phyloP scores from a whole-genome alignment of 2,888 invertebrate species.

The Dasypolia templi region DNA sequence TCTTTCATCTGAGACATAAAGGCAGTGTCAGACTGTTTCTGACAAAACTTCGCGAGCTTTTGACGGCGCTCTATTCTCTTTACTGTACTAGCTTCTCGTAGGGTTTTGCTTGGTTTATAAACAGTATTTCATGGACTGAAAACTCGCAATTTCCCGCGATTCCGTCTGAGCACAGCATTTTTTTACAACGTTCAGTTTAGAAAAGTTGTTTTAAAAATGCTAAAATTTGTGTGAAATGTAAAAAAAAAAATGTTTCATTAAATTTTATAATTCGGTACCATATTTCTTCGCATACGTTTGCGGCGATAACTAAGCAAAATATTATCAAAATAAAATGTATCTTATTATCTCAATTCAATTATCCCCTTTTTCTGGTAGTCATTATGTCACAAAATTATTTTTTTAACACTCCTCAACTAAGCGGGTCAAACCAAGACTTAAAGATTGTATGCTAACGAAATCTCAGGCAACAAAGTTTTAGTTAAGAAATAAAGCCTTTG shows the following conservation, averaged over 20 bases:
- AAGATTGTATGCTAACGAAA: neutral
- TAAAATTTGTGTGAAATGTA: too few relatives aligned
- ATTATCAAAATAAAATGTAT: too few relatives aligned
- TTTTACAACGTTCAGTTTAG: neutral
- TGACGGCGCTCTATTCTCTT: constrained; percentile 32
- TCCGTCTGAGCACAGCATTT: neutral
- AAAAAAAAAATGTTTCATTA: too few relatives aligned
- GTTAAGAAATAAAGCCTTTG: constrained; percentile 40
- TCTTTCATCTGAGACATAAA: constrained; percentile 19
- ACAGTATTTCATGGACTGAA: neutral
- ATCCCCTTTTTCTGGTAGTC: too few relatives aligned
- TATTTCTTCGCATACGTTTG: too few relatives aligned
- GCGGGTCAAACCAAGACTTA: neutral
- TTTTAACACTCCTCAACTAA: neutral
- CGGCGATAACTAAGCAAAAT: too few relatives aligned
- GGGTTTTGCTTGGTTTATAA: constrained; percentile 13
- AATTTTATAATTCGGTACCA: too few relatives aligned
- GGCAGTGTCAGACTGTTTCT: constrained; percentile 11
- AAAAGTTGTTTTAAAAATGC: too few relatives aligned
- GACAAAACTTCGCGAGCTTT: constrained; percentile 29
- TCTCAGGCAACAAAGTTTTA: neutral
- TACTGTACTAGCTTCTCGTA: constrained; percentile 9
- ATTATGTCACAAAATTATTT: neutral
- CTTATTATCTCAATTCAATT: too few relatives aligned
- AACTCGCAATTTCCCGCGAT: neutral